Percentiles rank a stretch among this genome's conserved stretches.
phyloP scores from a whole-genome alignment of 2,113 vertebrate genomes.

The Amblyornis subalaris region DNA sequence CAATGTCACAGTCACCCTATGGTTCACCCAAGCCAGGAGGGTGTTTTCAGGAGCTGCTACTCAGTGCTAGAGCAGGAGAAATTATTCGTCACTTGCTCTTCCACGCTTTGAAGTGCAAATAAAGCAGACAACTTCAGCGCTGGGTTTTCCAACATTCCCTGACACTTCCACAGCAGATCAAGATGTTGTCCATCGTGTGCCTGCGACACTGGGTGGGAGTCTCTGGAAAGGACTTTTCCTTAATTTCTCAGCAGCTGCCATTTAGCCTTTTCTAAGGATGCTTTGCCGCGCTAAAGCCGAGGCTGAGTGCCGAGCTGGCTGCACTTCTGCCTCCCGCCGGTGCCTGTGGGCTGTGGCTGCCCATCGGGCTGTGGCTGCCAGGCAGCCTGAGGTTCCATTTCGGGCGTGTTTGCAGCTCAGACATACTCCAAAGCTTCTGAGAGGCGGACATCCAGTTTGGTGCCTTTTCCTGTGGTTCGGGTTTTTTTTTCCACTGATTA shows the following conservation, averaged over 20 bases:
- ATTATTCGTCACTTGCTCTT: constrained; percentile 11
- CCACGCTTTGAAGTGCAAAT: background rate
- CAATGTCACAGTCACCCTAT: background rate
- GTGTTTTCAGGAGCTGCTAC: background rate
- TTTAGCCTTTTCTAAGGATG: background rate
- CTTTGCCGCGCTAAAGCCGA: accelerated
- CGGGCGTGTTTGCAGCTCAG: background rate
- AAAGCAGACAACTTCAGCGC: background rate
- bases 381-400: background rate
- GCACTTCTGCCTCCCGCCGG: background rate
- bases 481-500: background rate
- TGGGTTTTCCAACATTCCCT: background rate
- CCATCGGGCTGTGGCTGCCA: background rate
- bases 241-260: background rate
- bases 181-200: background rate
- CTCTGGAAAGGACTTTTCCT: background rate
- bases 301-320: background rate
- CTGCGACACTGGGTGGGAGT: background rate
- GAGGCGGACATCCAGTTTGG: background rate
- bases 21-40: background rate
- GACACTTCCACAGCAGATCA: background rate
- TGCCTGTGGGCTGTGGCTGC: background rate
- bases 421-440: background rate
- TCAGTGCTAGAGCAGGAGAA: background rate
- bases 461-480: background rate